phyloP scores from a whole-genome alignment of 2,797 vertebrate species.

The Apodemus agrarius region DNA sequence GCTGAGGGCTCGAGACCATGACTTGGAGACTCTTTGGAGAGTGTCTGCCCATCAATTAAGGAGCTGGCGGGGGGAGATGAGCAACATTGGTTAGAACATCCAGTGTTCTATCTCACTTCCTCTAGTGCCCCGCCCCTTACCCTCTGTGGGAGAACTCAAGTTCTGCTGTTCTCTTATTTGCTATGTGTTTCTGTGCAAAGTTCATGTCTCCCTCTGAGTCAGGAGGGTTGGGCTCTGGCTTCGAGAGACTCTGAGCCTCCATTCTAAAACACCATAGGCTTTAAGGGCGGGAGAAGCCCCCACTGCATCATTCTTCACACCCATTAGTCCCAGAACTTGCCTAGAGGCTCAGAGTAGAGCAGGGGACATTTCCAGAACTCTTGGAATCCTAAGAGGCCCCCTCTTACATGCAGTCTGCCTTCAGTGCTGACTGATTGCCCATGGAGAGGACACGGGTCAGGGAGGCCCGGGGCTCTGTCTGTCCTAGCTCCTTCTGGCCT shows the following conservation, averaged over 20 bases:
- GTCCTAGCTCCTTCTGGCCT: background rate
- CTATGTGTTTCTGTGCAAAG: constrained; percentile 4
- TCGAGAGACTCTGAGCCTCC: background rate
- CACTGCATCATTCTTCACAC: fast-evolving
- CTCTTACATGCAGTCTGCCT: background rate
- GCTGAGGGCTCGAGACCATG: background rate
- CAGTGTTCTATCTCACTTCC: background rate
- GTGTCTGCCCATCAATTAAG: constrained; percentile 26
- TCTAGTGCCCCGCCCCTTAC: background rate
- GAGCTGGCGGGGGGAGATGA: constrained; percentile 55
- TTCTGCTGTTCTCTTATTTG: background rate
- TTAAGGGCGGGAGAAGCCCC: background rate
- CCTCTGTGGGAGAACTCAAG: background rate
- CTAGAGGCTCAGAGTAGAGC: background rate
- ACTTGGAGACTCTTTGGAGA: constrained; percentile 68
- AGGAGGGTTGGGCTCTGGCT: background rate
- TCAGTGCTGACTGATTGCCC: background rate
- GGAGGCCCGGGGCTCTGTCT: background rate
- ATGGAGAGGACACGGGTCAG: fast-evolving
- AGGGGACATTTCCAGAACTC: background rate
- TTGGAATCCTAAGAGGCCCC: background rate
- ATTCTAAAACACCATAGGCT: background rate
- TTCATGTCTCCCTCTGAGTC: background rate
- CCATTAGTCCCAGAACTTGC: background rate
- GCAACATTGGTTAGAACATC: background rate